phyloP scores from a whole-genome alignment of 2,113 vertebrate species.

The Damaliscus lunatus region DNA sequence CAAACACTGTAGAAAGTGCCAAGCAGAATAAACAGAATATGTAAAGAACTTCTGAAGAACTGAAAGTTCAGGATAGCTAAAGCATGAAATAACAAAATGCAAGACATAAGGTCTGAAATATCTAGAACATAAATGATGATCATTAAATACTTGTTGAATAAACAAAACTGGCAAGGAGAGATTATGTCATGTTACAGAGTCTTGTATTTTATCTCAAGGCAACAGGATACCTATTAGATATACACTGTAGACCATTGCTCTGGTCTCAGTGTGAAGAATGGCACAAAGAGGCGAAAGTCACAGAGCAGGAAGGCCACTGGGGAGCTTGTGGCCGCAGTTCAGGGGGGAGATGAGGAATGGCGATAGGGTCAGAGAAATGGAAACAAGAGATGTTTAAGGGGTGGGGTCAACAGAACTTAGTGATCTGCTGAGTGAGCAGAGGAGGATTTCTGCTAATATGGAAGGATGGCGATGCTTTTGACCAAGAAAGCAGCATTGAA shows the following conservation, averaged over 20 bases:
- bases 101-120: background rate
- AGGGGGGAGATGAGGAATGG: background rate
- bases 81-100: background rate
- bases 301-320: background rate
- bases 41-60: background rate
- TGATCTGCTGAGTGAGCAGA: background rate
- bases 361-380: background rate
- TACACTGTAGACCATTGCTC: background rate
- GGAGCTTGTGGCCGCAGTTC: background rate
- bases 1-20: background rate
- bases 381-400: background rate
- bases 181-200: background rate
- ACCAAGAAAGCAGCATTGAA: background rate
- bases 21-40: background rate
- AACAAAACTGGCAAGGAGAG: background rate
- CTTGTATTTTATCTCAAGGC: background rate
- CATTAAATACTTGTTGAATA: background rate
- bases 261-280: background rate
- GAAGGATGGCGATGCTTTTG: background rate
- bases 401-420: background rate
- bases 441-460: background rate
- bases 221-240: background rate
- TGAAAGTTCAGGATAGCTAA: background rate
- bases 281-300: background rate
- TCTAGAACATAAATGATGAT: background rate